Evolutionary conservation across 2,797 vertebrate genomes (phyloP), one percentile per base, ranked within the genome.

Genomic region (Cichlasoma orientale): DNA sequence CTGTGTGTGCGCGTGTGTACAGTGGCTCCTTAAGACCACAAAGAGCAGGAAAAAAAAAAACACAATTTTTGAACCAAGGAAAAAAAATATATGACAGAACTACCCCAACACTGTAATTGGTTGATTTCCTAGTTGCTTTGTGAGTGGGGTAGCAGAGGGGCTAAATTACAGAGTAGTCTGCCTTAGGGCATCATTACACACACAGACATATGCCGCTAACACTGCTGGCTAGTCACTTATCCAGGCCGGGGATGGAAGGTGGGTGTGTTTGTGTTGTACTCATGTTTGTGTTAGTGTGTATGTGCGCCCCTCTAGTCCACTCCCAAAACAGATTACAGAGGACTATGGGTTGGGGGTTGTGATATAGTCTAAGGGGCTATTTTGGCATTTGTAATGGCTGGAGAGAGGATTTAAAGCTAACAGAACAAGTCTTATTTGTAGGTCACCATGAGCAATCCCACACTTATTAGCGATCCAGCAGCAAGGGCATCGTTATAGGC

Each of bases 161-260:
- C 83, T 83, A 94, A 95, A 95, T 96, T 94, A 95, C 92, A 95
- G 95, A 93, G 92, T 80, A 82, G 82, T 81, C 78, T 79, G 86
- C 86, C 84, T 82, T 29, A 89, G 87, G 90, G 90, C 83, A 81
- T 91, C 91, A 94, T 93, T 93, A 94, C 82, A 92, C 82, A 88
- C 86, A 87, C 76, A 88, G 84, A 91, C 87, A 84, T 88, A 88
- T 92, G 89, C 84, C 10, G 75, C 86, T 90, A 74, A 88, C 80
- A 82, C 80, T 77, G 86, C 91, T 90, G 89, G 88, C 78, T 80
- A 88, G 76, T 87, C 86, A 82, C 90, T 90, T 92, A 93, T 74
- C 73, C 77, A 82, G 82, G 80, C 88, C 84, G 78, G 78, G 79
- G 86, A 73, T 85, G 81, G 72, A 88, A 86, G 90, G 86, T 86